phyloP scores from a whole-genome alignment of 2,888 invertebrate species.

The Phaedon cochleariae region DNA sequence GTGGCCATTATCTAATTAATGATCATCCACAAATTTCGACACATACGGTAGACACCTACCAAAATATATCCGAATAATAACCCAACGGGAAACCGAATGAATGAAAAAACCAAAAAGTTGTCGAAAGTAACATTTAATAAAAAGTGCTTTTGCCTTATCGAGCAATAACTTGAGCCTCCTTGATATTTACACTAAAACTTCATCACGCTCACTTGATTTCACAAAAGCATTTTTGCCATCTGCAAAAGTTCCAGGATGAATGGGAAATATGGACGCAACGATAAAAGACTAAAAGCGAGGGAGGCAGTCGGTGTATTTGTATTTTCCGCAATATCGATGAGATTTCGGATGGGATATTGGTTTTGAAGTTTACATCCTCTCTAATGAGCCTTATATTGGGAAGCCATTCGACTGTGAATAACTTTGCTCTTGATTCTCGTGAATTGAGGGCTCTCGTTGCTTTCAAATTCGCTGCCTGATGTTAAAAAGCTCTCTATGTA shows the following conservation, averaged over 20 bases:
- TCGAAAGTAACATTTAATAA: slow-evolving; percentile 22
- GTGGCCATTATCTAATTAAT: too few relatives aligned
- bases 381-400: slow-evolving; percentile 57
- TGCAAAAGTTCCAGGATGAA: slow-evolving; percentile 41
- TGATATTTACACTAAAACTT: slow-evolving; percentile 52
- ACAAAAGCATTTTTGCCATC: slow-evolving; percentile 51
- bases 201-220: slow-evolving; percentile 52
- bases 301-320: slow-evolving; percentile 45
- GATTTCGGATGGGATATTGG: slow-evolving; percentile 51
- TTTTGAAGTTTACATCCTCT: slow-evolving; percentile 57
- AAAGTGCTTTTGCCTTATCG: slow-evolving; percentile 35
- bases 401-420: slow-evolving; percentile 52
- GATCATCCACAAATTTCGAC: too few relatives aligned
- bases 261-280: slow-evolving; percentile 24
- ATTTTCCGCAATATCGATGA: slow-evolving; percentile 50
- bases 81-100: neutral
- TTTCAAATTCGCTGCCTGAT: slow-evolving; percentile 43
- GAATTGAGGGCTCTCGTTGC: slow-evolving; percentile 41
- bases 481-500: neutral
- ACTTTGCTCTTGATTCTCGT: slow-evolving; percentile 51
- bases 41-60: too few relatives aligned
- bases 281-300: slow-evolving; percentile 32
- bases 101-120: neutral
- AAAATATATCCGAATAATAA: neutral
- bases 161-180: slow-evolving; percentile 47